A percentile compares a stretch with the other conserved stretches of the same genome.
Evolutionary conservation across 2,888 invertebrate species (phyloP).

Genomic region (Chouioia cunea): DNA sequence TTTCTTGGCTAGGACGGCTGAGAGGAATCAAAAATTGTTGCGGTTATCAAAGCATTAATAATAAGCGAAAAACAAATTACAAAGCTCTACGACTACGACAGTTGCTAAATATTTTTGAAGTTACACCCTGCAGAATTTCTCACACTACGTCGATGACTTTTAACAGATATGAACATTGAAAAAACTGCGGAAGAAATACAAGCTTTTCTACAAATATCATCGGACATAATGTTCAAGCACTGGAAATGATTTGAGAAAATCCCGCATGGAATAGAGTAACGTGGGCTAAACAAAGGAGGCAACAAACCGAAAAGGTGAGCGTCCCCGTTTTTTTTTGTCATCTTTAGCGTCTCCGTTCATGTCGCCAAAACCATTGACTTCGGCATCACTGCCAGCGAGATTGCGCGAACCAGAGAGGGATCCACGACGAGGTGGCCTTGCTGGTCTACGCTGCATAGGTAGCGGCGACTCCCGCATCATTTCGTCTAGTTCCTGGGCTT

Average conservation of each 20-base stretch:
- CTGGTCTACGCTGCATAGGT: conserved; percentile 70
- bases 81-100: neutral
- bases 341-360: conserved; percentile 75
- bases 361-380: conserved; percentile 79
- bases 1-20: conserved; percentile 64
- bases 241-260: too few relatives aligned
- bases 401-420: conserved; percentile 70
- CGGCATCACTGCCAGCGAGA: conserved; percentile 82
- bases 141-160: too few relatives aligned
- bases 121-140: too few relatives aligned
- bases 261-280: too few relatives aligned
- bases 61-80: conserved; percentile 19
- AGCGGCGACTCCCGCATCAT: conserved; percentile 72
- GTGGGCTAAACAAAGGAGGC: neutral
- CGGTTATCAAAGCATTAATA: conserved; percentile 16
- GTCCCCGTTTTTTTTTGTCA: conserved; percentile 84
- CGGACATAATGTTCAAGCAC: neutral
- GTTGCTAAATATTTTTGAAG: too few relatives aligned
- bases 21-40: conserved; percentile 40
- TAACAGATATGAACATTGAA: neutral
- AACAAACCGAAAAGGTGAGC: conserved; percentile 88
- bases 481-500: conserved; percentile 81
- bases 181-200: neutral
- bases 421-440: conserved; percentile 82
- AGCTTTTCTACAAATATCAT: neutral